These are phyloP conservation scores for cattle (Bos taurus) DNA, from an alignment of 2,113 vertebrate species.

Conservation along the genomic window ARS-UCD2.0 NC_037338.1:89132001-89132500, in stretches of 20 bases:
- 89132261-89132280: conserved; percentile 85
- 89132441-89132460: conserved; percentile 90
- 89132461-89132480: conserved; percentile 92
- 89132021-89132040: not conserved
- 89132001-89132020: not conserved
- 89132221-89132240: conserved; percentile 77
- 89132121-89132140: conserved; percentile 48
- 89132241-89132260: conserved; percentile 83
- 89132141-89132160: not conserved
- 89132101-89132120: not conserved
- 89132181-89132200: conserved; percentile 75
- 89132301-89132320: conserved; percentile 86
- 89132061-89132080: not conserved
- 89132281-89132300: conserved; percentile 84
- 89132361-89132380: conserved; percentile 88
- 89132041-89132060: not conserved
- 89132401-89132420: conserved; percentile 91
- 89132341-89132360: conserved; percentile 89
- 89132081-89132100: not conserved
- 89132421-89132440: conserved; percentile 87
- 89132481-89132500: conserved; percentile 88
- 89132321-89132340: conserved; percentile 89
- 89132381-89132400: conserved; percentile 91
- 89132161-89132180: conserved; percentile 52
- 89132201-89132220: conserved; percentile 67